These are phyloP conservation scores for Setophaga coronata DNA, from an alignment of 2,113 vertebrate species.

Conservation along the genomic window DNA sequence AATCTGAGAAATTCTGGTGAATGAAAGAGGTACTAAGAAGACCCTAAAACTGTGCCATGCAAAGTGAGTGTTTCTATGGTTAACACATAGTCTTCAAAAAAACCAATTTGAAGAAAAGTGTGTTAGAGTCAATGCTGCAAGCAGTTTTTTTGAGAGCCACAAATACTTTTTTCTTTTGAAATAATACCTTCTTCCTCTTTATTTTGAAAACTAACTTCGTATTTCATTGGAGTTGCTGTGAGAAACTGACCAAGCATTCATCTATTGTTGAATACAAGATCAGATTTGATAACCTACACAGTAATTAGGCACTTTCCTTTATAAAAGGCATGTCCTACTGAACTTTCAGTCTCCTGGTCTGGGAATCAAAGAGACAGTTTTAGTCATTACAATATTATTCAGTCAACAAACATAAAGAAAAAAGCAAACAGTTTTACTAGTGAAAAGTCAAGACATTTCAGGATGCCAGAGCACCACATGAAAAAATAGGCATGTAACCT, in stretches of 20 bases:
- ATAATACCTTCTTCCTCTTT: neutral
- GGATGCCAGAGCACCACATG: neutral
- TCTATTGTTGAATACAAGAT: neutral
- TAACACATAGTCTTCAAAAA: neutral
- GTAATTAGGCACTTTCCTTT: neutral
- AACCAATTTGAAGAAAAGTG: neutral
- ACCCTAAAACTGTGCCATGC: neutral
- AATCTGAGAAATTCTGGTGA: neutral
- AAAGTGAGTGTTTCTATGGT: neutral
- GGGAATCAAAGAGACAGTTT: neutral
- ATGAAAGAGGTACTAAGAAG: neutral
- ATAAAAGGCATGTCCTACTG: neutral
- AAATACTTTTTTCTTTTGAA: neutral
- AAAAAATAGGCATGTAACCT: neutral
- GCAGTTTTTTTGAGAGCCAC: neutral
- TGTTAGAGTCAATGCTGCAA: neutral
- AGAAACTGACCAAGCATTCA: neutral
- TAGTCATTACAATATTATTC: neutral
- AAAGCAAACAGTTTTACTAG: neutral
- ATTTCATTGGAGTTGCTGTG: neutral
- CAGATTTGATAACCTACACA: neutral
- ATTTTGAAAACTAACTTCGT: neutral
- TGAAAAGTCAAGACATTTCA: neutral
- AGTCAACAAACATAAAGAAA: neutral
- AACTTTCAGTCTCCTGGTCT: neutral